Evolutionary conservation across 37 sponge, comb jelly and placozoan species (phyloP), one percentile per base, ranked within the genome.

Genomic region (Mnemiopsis leidyi): DNA sequence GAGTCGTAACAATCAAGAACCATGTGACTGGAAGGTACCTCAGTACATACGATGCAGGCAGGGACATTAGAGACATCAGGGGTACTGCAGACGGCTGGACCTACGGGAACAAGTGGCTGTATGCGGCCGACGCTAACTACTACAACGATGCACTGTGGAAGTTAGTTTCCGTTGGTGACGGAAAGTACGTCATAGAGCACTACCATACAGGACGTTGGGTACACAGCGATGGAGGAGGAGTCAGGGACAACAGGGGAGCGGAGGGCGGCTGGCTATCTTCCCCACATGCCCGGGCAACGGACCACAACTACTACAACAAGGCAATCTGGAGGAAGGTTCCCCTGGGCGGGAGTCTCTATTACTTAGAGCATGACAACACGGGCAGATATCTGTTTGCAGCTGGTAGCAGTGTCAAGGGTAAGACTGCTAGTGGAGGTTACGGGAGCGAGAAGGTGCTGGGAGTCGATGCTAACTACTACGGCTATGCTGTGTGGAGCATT

Each of bases 61-160:
- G 13, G 61, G 61, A 48, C 61, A 48, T 48, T 13, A 48, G 61
- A 13, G 61, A 48, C 61, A 48, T 48, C 61, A 48, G 61, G 13
- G 61, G 61, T 5, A 48, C 61, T 13, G 61, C 61, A 13, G 61
- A 48, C 61, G 13, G 61, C 13, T 48, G 61, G 61, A 48, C 9
- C 61, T 48, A 48, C 61, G 61, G 61, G 9, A 48, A 48, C 61
- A 48, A 48, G 61, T 13, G 5, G 5, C n/a, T 18, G 5, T 71
- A 71, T 25, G 30, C 75, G 20, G n/a, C 30, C 25, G 75, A 71
- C 30, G 75, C 75, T 5, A 71, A 71, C 75, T 71, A 71, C 75
- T 71, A 71, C 30, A 71, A 71, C n/a, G 30, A 29, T 5, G 75
- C 75, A 5, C 30, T 71, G 75, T 71, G 75, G 75, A 71, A 48